Conservation (phyloP, 2,113 vertebrate species). For the Cacatua alba region DNA sequence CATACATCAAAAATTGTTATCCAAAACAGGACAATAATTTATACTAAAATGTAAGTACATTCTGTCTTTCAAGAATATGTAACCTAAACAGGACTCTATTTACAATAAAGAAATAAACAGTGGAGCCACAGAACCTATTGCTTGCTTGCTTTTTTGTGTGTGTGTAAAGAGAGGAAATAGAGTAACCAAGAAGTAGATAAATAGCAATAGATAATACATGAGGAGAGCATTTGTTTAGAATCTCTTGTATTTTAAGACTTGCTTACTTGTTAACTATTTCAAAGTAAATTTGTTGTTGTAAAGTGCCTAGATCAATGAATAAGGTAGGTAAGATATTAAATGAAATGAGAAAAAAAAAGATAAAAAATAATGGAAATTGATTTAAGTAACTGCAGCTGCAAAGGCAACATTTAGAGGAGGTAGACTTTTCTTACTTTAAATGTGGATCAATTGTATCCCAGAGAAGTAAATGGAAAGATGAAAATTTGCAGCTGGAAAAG, state of each 20-base stretch:
- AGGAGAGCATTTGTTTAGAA: not conserved
- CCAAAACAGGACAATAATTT: not conserved
- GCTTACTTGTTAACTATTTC: not conserved
- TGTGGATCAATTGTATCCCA: conserved; percentile 14
- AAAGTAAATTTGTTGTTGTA: not conserved
- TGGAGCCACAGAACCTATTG: not conserved
- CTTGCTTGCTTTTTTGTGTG: not conserved
- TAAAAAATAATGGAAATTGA: not conserved
- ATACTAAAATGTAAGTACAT: not conserved
- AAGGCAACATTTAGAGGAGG: not conserved
- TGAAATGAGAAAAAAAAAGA: not conserved
- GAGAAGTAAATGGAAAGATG: not conserved
- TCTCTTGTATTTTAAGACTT: not conserved
- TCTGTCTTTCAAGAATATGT: not conserved
- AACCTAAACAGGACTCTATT: not conserved
- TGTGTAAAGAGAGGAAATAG: not conserved
- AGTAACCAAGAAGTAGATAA: not conserved
- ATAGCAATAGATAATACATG: not conserved
- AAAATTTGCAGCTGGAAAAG: not conserved
- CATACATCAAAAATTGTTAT: not conserved
- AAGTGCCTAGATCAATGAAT: not conserved
- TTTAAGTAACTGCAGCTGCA: conserved; percentile 6
- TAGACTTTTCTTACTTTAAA: conserved; percentile 9
- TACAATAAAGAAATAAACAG: conserved; percentile 7
- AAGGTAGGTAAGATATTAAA: not conserved